A percentile compares a stretch with the other conserved stretches of the same genome.
Conservation (phyloP, 2,797 vertebrate genomes). For the Paedocypris micromegethes region DNA sequence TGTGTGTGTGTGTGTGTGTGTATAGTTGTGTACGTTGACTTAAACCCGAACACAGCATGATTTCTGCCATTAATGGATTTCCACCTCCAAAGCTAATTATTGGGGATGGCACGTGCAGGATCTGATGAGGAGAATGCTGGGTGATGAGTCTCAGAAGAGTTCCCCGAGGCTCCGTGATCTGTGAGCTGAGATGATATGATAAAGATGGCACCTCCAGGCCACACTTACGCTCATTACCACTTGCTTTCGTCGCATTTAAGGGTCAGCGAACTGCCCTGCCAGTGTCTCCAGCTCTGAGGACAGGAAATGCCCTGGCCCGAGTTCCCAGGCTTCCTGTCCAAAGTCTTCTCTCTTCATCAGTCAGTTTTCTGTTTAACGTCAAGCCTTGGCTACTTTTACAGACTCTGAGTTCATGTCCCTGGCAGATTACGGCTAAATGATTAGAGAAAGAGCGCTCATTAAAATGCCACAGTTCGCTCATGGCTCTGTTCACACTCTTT, state of each 20-base stretch:
- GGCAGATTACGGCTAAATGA: constrained; percentile 30
- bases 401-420: constrained; percentile 28
- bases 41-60: constrained; percentile 47
- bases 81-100: constrained; percentile 50
- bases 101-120: constrained; percentile 41
- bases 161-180: constrained; percentile 16
- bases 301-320: constrained; percentile 7
- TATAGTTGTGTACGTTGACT: constrained; percentile 45
- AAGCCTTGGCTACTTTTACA: constrained; percentile 30
- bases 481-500: constrained; percentile 38
- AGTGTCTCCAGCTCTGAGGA: not conserved
- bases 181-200: constrained; percentile 26
- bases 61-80: constrained; percentile 49
- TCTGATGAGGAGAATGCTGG: constrained; percentile 44
- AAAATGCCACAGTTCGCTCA: constrained; percentile 37
- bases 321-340: constrained; percentile 2
- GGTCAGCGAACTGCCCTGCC: constrained; percentile 21
- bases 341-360: constrained; percentile 15
- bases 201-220: constrained; percentile 35
- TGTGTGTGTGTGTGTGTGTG: constrained; percentile 7
- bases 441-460: constrained; percentile 37
- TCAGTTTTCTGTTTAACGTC: constrained; percentile 21
- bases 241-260: constrained; percentile 29
- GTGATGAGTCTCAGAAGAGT: constrained; percentile 20
- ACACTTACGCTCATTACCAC: constrained; percentile 39